Percentiles rank a stretch among this genome's conserved stretches.
Evolutionary conservation across 1,140 invertebrate genomes (phyloP).

Genomic region (Drosophila chauvacae): DNA sequence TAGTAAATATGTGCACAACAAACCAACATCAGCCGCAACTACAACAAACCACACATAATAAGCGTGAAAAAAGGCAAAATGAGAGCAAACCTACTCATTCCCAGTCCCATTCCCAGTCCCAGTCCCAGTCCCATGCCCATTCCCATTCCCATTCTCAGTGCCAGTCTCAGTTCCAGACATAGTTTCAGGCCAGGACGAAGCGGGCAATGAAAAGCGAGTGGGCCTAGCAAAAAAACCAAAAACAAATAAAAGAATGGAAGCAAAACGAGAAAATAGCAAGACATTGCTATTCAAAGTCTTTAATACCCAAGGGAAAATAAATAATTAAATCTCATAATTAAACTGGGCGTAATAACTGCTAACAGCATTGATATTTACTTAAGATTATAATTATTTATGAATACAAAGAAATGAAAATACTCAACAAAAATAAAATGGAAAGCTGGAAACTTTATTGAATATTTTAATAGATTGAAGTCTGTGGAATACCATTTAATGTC

Average conservation of each 20-base stretch:
- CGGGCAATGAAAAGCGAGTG: conserved; percentile 63
- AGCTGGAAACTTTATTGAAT: not conserved
- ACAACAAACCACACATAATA: conserved; percentile 71
- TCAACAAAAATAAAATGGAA: too few species aligned
- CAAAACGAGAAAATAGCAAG: conserved; percentile 15
- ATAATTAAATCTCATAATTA: not conserved
- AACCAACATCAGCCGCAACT: conserved; percentile 29
- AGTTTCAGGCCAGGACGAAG: conserved; percentile 20
- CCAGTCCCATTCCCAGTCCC: conserved; percentile 18
- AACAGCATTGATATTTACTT: not conserved
- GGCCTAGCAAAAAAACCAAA: conserved; percentile 16
- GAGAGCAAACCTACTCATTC: conserved; percentile 65
- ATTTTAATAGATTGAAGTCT: not conserved
- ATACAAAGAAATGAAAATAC: not conserved
- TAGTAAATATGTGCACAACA: conserved; percentile 54
- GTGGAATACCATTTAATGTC: not conserved
- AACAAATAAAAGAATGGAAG: conserved; percentile 24
- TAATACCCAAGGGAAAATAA: conserved; percentile 2
- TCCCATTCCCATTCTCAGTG: conserved; percentile 12
- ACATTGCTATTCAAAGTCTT: not conserved
- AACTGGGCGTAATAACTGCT: not conserved
- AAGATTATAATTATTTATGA: not conserved
- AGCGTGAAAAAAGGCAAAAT: conserved; percentile 78
- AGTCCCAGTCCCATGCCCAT: conserved; percentile 6
- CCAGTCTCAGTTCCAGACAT: conserved; percentile 26